phyloP scores from a whole-genome alignment of 2,113 vertebrate species.

The Hippocampus barbouri region DNA sequence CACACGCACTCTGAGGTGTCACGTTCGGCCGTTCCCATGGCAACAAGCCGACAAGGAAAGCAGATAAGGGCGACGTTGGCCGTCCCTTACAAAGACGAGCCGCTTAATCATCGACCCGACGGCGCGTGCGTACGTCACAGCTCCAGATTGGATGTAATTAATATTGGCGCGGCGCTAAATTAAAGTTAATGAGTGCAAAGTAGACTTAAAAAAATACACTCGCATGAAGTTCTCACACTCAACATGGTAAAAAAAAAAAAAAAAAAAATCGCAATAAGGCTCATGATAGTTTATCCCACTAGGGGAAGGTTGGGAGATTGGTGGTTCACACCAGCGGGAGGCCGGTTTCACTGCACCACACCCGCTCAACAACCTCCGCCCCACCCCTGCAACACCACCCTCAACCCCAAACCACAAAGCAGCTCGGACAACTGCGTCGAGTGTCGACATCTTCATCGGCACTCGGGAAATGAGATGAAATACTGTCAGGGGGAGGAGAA shows the following conservation, averaged over 20 bases:
- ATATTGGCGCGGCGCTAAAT: not conserved
- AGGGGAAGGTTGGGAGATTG: not conserved
- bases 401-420: not conserved
- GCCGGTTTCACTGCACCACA: no score
- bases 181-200: not conserved
- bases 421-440: not conserved
- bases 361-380: not conserved
- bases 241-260: not conserved
- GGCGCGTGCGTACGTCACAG: not conserved
- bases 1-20: not conserved
- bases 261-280: not conserved
- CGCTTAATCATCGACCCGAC: not conserved
- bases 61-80: not conserved
- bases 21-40: not conserved
- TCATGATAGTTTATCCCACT: not conserved
- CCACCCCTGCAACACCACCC: no score
- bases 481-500: not conserved
- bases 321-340: not conserved
- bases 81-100: not conserved
- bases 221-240: not conserved
- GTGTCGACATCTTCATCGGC: not conserved
- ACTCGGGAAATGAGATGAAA: not conserved
- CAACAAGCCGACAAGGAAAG: slow-evolving; percentile 6
- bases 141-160: not conserved
- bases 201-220: not conserved